Evolutionary conservation across 2,888 invertebrate genomes (phyloP).

Genomic region (Gastrophysa polygoni): DNA sequence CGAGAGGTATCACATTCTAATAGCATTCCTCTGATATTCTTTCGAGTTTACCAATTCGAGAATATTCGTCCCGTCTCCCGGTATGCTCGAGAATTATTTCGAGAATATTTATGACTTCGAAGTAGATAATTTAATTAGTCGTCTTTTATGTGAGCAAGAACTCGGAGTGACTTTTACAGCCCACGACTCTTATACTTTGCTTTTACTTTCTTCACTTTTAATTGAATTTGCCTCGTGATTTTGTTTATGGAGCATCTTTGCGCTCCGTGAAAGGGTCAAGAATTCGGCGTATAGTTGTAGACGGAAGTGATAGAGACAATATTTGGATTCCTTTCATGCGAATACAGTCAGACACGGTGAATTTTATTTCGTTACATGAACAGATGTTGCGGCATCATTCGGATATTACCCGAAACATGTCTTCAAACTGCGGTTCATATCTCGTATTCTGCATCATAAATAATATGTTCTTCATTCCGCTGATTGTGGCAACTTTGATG

Average conservation of each 20-base stretch:
- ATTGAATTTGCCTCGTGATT: conserved; percentile 27
- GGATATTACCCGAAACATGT: no score
- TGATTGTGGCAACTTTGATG: no score
- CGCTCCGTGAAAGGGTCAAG: conserved; percentile 1
- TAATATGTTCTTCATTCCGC: no score
- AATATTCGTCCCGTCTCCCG: background rate
- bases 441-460: no score
- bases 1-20: background rate
- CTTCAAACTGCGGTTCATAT: no score
- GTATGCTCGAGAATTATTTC: conserved; percentile 1
- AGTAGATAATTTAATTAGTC: conserved; percentile 24
- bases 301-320: background rate
- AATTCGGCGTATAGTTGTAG: conserved; percentile 5
- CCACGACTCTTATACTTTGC: conserved; percentile 20
- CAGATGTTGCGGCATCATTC: no score
- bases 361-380: background rate
- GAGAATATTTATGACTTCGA: conserved; percentile 23
- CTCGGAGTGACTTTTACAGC: conserved; percentile 18
- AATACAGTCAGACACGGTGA: no score
- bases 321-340: no score
- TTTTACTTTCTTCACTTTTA: conserved; percentile 28
- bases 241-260: conserved; percentile 18
- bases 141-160: conserved; percentile 21
- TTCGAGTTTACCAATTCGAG: background rate
- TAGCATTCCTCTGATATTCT: background rate